Percentiles rank a stretch among this genome's conserved stretches.
phyloP scores from a whole-genome alignment of 2,888 invertebrate genomes.

The Himalopsyche kuldschensis region DNA sequence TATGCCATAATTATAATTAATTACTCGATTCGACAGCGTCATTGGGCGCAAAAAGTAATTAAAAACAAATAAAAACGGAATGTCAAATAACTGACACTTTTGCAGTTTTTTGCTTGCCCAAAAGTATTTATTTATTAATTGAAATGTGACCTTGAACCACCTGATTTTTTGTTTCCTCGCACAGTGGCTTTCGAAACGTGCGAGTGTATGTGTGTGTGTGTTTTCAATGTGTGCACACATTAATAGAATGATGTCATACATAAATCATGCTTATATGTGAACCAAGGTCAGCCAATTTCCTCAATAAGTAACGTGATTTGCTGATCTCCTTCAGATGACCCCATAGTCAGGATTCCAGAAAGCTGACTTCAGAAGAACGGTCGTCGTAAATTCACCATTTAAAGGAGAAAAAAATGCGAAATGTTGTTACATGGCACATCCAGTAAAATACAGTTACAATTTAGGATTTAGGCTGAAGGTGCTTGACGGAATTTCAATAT shows the following conservation, averaged over 20 bases:
- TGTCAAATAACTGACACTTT: not conserved
- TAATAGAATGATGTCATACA: slow-evolving; percentile 14
- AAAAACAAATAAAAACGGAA: not conserved
- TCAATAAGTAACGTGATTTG: not conserved
- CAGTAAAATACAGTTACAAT: no score
- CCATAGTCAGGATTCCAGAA: not conserved
- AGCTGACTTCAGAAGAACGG: not conserved
- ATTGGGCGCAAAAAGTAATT: not conserved
- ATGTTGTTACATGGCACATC: no score
- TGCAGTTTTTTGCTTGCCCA: not conserved
- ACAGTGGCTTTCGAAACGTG: not conserved
- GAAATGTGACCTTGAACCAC: not conserved
- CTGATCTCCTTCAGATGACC: not conserved
- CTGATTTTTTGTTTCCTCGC: not conserved
- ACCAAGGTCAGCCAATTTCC: not conserved
- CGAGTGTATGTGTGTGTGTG: not conserved
- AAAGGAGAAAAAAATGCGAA: no score
- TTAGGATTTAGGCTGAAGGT: no score
- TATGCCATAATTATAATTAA: not conserved
- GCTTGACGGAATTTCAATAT: no score
- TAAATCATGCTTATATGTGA: slow-evolving; percentile 10
- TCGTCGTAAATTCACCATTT: no score
- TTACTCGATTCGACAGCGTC: not conserved
- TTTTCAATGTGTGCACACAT: not conserved
- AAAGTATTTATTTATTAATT: not conserved